Base-by-base conservation (phyloP, 1,140 invertebrate genomes). In the Orchesella cincta region DNA sequence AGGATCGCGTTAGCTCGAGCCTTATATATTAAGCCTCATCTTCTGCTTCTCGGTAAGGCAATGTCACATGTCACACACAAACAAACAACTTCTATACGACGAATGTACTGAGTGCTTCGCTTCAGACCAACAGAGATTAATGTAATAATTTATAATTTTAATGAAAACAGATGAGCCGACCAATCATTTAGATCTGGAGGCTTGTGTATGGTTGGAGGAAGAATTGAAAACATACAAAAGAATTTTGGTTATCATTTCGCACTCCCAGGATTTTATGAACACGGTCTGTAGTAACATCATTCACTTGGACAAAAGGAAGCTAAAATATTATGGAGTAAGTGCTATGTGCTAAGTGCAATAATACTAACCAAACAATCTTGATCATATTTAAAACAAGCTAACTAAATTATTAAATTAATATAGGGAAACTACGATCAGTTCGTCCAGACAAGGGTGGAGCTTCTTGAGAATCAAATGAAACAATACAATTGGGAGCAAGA, bases 401-500 rank as follows among this genome's bases (percentile, higher is more conserved):
- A 62, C 71, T 73, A n/a, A n/a, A n/a, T n/a, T n/a, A n/a, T n/a
- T n/a, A n/a, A 18, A 67, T 78, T 29, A 20, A 51, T 81, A 87
- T 82, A 91, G 88, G 92, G 92, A 83, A 93, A 98, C 86, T 99
- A 99, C 85, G 98, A 99, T 85, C 92, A 94, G 0, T 99, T 99
- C 85, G 90, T 98, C 2, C 89, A 92, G 79, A 98, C 96, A 1
- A 88, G 97, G 76, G 89, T 94, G 88, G 98, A 99, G 86, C 87
- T 98, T 79, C 87, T 98, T 74, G 98, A 99, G 86, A 99, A 99
- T 87, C 98, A 99, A 87, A 95, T 93, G 89, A 99, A 99, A 85
- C 94, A 97, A 81, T 99, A 99, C 85, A 96, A 98, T 82, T 99
- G 97, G 98, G 97, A 99, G 86, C 98, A 99, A 86, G 96, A 98